phyloP scores from a whole-genome alignment of 2,888 invertebrate genomes.

The Lycocerus yunnanus region DNA sequence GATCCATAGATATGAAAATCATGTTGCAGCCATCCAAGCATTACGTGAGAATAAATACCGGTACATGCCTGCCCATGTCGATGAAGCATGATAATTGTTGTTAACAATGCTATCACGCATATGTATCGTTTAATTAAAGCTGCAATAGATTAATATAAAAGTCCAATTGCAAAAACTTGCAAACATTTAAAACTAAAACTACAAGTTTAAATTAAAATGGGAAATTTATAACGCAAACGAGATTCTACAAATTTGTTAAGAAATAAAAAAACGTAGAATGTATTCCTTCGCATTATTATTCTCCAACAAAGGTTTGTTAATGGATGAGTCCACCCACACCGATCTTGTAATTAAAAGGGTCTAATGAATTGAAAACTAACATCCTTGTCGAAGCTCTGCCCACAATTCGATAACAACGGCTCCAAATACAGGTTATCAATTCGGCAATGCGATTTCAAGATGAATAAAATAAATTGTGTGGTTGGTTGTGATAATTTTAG shows the following conservation, averaged over 20 bases:
- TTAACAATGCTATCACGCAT: constrained; percentile 4
- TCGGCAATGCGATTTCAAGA: neutral
- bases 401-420: neutral
- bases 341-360: constrained; percentile 40
- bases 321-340: constrained; percentile 33
- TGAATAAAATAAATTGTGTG: too few species aligned
- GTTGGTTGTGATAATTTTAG: too few species aligned
- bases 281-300: neutral
- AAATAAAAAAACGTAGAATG: neutral
- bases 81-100: constrained; percentile 19
- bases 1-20: neutral
- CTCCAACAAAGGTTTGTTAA: constrained; percentile 24
- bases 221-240: neutral
- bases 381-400: constrained; percentile 29
- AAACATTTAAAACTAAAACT: neutral
- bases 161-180: neutral
- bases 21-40: neutral
- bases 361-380: constrained; percentile 41
- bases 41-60: neutral
- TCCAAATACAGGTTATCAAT: constrained; percentile 16
- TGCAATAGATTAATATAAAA: constrained; percentile 15
- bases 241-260: neutral
- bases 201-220: neutral
- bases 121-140: constrained; percentile 18
- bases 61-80: constrained; percentile 7